Conservation (phyloP, 2,113 vertebrate genomes). For the Donacobius atricapilla region DNA sequence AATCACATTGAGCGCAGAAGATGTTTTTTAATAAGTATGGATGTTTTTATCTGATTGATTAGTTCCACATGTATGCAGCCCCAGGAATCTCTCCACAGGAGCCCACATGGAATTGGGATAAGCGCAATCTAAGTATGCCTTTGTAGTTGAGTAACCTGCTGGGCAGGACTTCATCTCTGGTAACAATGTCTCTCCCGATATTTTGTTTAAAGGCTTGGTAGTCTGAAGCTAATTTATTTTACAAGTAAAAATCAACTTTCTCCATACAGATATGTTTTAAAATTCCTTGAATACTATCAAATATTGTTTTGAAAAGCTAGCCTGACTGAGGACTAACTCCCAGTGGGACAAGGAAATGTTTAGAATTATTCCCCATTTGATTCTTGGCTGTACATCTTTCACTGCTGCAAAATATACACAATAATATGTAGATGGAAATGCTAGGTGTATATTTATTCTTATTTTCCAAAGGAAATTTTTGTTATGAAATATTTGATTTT, state of each 20-base stretch:
- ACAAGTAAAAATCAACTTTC: conserved; percentile 16
- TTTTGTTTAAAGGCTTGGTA: not conserved
- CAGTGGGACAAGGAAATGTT: not conserved
- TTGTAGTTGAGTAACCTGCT: conserved; percentile 49
- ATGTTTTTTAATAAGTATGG: not conserved
- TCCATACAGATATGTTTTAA: not conserved
- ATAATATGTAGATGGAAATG: not conserved
- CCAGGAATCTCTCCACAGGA: conserved; percentile 42
- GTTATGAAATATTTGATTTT: not conserved
- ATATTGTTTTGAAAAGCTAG: conserved; percentile 31
- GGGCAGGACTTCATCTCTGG: conserved; percentile 33
- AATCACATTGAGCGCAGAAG: not conserved
- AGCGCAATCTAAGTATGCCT: conserved; percentile 35
- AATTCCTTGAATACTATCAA: conserved; percentile 32
- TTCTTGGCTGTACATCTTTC: not conserved
- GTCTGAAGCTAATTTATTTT: conserved; percentile 45
- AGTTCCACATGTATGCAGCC: conserved; percentile 45
- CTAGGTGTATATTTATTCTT: not conserved
- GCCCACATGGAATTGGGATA: conserved; percentile 5
- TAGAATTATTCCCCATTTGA: not conserved
- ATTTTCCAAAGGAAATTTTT: not conserved
- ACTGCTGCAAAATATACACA: not conserved
- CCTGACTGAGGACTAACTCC: not conserved
- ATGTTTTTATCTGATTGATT: conserved; percentile 51
- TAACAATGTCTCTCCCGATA: conserved; percentile 15